phyloP scores from a whole-genome alignment of 2,888 invertebrate species.

The Acleris emargana region DNA sequence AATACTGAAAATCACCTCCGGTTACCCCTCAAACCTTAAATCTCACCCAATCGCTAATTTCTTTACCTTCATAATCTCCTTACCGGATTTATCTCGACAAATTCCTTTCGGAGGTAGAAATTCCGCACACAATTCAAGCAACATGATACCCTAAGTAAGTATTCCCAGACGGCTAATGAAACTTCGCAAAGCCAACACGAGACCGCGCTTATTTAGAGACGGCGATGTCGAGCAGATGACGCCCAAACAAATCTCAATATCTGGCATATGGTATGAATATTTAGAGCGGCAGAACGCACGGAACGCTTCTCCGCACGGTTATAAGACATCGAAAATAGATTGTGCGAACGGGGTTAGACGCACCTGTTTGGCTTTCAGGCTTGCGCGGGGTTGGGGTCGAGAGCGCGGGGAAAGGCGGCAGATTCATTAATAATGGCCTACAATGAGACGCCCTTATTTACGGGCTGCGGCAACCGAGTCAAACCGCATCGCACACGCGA shows the following conservation, averaged over 20 bases:
- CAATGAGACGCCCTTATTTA: constrained; percentile 83
- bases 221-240: constrained; percentile 79
- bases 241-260: constrained; percentile 82
- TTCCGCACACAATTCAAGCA: constrained; percentile 66
- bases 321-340: constrained; percentile 83
- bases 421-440: constrained; percentile 82
- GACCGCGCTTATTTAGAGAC: constrained; percentile 73
- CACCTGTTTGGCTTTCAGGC: constrained; percentile 81
- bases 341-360: constrained; percentile 83
- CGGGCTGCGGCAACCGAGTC: constrained; percentile 72
- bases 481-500: constrained; percentile 61
- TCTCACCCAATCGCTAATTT: constrained; percentile 43
- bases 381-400: constrained; percentile 58
- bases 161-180: constrained; percentile 76
- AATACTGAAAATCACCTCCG: constrained; percentile 34
- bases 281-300: constrained; percentile 78
- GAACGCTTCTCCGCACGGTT: constrained; percentile 77
- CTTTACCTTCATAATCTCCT: constrained; percentile 47
- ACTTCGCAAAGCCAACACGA: constrained; percentile 72
- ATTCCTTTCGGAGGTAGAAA: constrained; percentile 50
- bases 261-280: constrained; percentile 81
- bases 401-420: constrained; percentile 61
- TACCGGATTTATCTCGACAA: constrained; percentile 45
- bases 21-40: constrained; percentile 38
- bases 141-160: constrained; percentile 71